These are phyloP conservation scores for Ahaetulla prasina DNA, from an alignment of 2,113 vertebrate genomes.

Conservation along the genomic window DNA sequence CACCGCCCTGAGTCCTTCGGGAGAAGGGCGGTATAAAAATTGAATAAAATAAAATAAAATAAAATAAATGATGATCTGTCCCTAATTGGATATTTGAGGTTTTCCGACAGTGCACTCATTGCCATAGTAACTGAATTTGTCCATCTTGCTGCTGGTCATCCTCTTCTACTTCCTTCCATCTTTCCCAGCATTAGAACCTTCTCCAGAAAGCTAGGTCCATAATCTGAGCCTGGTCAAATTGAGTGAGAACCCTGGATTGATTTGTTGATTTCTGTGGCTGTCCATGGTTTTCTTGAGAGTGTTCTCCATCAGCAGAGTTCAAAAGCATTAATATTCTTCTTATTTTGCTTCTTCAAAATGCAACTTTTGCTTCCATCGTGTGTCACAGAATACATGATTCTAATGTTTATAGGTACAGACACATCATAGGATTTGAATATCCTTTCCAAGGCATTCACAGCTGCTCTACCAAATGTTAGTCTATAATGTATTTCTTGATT, in stretches of 20 bases:
- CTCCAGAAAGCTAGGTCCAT: background rate
- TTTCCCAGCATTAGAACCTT: background rate
- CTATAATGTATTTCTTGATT: background rate
- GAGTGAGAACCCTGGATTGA: background rate
- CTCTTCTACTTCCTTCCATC: background rate
- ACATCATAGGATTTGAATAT: background rate
- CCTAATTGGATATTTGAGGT: background rate
- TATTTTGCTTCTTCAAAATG: background rate
- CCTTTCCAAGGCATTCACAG: background rate
- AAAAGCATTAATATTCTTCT: background rate
- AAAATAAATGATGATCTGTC: too few species aligned
- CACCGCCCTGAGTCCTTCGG: too few species aligned
- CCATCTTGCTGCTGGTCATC: background rate
- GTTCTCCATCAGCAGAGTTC: background rate
- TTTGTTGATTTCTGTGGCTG: background rate
- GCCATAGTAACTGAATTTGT: background rate
- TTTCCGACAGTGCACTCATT: background rate
- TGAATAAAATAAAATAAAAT: too few species aligned
- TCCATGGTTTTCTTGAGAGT: background rate
- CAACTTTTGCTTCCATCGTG: background rate
- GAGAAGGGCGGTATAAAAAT: too few species aligned
- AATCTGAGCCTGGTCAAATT: background rate
- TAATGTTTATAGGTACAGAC: background rate
- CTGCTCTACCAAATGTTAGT: background rate
- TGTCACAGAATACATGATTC: background rate